phyloP scores from a whole-genome alignment of 2,888 invertebrate genomes.

The Epinotia nisella region DNA sequence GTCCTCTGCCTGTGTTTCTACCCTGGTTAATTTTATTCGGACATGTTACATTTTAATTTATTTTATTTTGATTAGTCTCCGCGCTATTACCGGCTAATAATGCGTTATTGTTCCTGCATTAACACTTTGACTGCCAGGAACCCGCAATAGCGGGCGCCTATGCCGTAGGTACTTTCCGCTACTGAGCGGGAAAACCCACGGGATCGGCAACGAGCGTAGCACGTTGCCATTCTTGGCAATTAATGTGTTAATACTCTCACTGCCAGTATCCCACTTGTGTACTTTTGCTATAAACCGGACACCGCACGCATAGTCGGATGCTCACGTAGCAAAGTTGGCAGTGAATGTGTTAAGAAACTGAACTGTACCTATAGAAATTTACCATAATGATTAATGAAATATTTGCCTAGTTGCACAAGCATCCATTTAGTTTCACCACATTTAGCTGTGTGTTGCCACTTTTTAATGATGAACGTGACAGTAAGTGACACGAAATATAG shows the following conservation, averaged over 20 bases:
- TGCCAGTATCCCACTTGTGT: background rate
- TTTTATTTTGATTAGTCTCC: background rate
- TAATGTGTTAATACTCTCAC: background rate
- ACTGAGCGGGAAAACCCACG: no score
- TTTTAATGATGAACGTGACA: background rate
- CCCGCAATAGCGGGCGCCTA: no score
- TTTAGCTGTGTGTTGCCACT: no score
- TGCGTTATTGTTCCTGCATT: background rate
- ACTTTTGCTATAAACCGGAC: no score
- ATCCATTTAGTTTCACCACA: background rate
- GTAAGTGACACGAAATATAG: background rate
- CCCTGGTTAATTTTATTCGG: background rate
- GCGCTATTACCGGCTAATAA: constrained; percentile 3
- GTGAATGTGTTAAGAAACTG: background rate
- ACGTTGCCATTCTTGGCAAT: no score
- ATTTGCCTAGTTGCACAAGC: background rate
- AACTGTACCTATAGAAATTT: background rate
- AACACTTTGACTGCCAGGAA: background rate
- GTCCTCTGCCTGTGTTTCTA: constrained; percentile 1
- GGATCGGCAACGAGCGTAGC: no score
- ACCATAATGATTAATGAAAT: no score
- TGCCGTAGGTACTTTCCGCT: no score
- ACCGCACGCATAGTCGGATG: no score
- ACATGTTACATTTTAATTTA: background rate
- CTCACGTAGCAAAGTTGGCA: background rate